Evolutionary conservation across 92 coral and sea anemone species (phyloP).

Genomic region (Porites cylindrica): DNA sequence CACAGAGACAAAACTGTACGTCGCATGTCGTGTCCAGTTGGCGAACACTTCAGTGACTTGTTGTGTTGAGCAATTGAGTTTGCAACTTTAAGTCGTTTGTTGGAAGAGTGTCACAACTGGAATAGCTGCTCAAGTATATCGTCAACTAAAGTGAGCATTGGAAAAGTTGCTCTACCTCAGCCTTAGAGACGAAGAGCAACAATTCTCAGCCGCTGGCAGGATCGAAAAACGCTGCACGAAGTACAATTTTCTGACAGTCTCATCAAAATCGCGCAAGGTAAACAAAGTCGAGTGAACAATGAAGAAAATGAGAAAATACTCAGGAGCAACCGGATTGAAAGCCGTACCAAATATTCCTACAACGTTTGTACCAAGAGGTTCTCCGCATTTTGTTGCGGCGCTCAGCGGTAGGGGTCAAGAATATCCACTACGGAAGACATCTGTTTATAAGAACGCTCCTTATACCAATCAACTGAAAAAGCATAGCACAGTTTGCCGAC

Average conservation of each 20-base stretch:
- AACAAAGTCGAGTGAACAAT: not conserved
- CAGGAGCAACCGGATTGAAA: conserved; percentile 17
- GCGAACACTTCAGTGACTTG: not conserved
- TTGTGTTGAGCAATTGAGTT: not conserved
- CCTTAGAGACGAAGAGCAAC: not conserved
- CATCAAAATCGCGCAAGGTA: not conserved
- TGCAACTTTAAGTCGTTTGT: not conserved
- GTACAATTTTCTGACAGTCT: not conserved
- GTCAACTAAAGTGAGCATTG: not conserved
- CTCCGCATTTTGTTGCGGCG: conserved; percentile 40
- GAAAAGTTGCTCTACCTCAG: not conserved
- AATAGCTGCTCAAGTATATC: not conserved
- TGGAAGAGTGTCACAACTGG: not conserved
- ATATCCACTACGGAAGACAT: not conserved
- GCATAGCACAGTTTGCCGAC: not conserved
- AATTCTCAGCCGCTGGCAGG: not conserved
- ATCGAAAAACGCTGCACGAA: not conserved
- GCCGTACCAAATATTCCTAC: conserved; percentile 5
- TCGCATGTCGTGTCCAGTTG: not conserved
- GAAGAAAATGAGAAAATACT: conserved; percentile 25
- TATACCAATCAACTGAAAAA: not conserved
- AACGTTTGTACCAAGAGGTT: conserved; percentile 25
- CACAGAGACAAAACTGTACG: conserved; percentile 40
- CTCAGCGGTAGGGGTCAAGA: conserved; percentile 16
- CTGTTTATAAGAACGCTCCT: conserved; percentile 1